Base-by-base conservation (phyloP, 2,888 invertebrate species). In the Teleiodes luculella region DNA sequence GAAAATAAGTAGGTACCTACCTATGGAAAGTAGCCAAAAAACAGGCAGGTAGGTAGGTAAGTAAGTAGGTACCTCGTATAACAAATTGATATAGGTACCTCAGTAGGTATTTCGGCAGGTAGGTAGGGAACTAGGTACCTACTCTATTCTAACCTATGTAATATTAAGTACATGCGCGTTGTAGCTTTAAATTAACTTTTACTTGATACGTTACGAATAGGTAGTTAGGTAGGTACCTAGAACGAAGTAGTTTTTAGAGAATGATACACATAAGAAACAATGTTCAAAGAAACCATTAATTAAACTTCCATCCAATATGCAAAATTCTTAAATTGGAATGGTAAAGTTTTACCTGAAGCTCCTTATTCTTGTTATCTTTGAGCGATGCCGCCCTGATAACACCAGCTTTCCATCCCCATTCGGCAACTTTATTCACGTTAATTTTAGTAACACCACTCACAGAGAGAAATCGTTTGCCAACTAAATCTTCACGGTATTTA, bases 321-420 rank as follows among this genome's bases (percentile, higher is more conserved):
- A 53, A 37, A 47, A 55, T 52, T 57, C 53, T 36, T 45, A 24
- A 20, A 56, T 47, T 57, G 45, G 49, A 59, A 60, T 41, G 52
- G 53, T 45, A 46, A 61, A 63, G 58, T 70, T 86, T 90, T 92
- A 95, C 95, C 94, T 95, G 94, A 74, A 95, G 92, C 86, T 95
- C 95, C 82, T 92, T 92, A 90, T 94, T 92, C 84, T 91, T 92
- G 89, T 93, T 93, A 92, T 95, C 95, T 92, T 93, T 93, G 85
- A 94, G 94, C 78, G 94, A 94, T 81, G 95, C 94, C 76, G 95
- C 95, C 81, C 95, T 93, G 91, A 95, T 94, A 87, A 95, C 93
- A 89, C 95, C 96, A 88, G 94, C 93, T 90, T 95, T 93, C 95
- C 95, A 95, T 85, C 94, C 94, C 95, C 95, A 95, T 90, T 95